Base-by-base conservation (phyloP, 92 coral and sea anemone genomes). In the Meandrina meandrites region DNA sequence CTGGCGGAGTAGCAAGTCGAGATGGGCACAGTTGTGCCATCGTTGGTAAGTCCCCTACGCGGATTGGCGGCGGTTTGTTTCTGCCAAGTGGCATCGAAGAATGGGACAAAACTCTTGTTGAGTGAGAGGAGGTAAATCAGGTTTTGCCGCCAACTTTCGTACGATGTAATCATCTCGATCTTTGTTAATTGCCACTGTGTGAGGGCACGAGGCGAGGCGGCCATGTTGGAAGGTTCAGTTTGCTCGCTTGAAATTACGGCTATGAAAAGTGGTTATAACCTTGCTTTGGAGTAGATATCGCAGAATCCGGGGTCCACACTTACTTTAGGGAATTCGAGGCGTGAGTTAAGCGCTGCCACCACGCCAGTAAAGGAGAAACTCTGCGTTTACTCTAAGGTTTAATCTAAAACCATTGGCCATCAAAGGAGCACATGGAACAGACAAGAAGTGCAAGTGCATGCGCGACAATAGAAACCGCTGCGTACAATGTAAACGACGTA, bases 81-180 rank as follows among this genome's bases (percentile, higher is more conserved):
- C 50, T 58, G 81, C 90, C 94, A 89, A 22, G 92, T 75, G 1
- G 79, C 80, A 35, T 71, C 81, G 35, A 86, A 64, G 53, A 78
- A 84, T 24, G 89, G 89, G 45, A 88, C 92, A n/a, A 84, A 89
- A 54, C 30, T 89, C 73, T 81, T 86, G 75, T 90, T 89, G 48
- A 86, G 83, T 56, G 84, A 79, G 21, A 87, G 84, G 56, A 79
- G 58, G 67, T 89, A 83, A 1, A 85, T 17, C 32, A 84, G 35
- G 80, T 85, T 89, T 81, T 84, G 89, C 58, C n/a, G 60, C 92
- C 89, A 89, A 70, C 79, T 89, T 75, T 89, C 89, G 75, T 62
- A 79, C 22, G 89, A 89, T 4, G 88, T 89, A 53, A 83, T 83
- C 28, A 79, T 89, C 73, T 89, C 86, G 42, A 60, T 78, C 35